Evolutionary conservation across 2,797 vertebrate genomes (phyloP).

Genomic region (Gobionotothen gibberifrons): DNA sequence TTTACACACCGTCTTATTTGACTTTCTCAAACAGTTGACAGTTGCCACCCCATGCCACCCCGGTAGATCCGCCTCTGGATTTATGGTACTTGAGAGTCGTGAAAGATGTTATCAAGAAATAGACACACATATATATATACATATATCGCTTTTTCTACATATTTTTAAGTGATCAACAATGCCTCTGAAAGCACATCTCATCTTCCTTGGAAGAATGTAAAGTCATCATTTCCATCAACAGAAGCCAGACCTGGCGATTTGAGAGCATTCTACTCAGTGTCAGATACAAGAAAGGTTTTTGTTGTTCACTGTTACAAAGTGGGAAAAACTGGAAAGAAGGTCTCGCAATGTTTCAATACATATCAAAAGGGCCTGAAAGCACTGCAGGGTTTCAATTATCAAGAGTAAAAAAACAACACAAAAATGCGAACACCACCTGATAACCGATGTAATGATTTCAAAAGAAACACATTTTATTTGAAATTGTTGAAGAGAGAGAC

Average conservation of each 20-base stretch:
- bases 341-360: constrained; percentile 40
- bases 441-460: not conserved
- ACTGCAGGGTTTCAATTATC: not conserved
- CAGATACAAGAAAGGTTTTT: constrained; percentile 25
- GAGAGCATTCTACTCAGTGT: constrained; percentile 54
- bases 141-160: not conserved
- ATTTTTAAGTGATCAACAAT: not conserved
- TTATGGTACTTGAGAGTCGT: not conserved
- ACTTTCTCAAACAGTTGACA: too few species aligned
- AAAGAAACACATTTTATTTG: not conserved
- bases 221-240: constrained; percentile 18
- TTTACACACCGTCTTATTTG: too few species aligned
- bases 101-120: not conserved
- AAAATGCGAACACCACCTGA: not conserved
- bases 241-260: constrained; percentile 17
- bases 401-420: not conserved
- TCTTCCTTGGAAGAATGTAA: constrained; percentile 8
- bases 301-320: constrained; percentile 34
- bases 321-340: constrained; percentile 38
- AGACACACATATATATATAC: not conserved
- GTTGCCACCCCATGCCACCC: too few species aligned
- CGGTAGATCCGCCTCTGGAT: too few species aligned
- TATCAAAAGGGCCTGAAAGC: constrained; percentile 25
- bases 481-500: constrained; percentile 1
- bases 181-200: constrained; percentile 10